Conservation (phyloP, 1,140 invertebrate genomes). For the Polypedilum pembai region DNA sequence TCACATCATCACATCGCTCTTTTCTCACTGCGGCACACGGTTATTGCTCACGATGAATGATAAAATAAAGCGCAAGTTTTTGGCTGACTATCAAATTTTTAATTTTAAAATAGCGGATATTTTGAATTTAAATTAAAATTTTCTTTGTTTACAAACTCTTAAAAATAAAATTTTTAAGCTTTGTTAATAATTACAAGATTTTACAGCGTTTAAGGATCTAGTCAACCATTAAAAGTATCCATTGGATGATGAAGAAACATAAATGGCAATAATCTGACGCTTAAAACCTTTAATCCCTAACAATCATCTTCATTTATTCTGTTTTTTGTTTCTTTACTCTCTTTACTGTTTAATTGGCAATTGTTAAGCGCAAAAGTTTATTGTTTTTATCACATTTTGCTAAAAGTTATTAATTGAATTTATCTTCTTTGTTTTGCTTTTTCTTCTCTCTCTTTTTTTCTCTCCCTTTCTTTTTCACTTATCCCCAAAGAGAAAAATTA, state of each 20-base stretch:
- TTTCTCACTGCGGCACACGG: neutral
- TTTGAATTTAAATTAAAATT: too few species aligned
- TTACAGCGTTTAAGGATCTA: neutral
- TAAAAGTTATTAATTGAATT: slow-evolving; percentile 14
- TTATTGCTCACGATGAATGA: neutral
- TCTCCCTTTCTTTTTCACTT: neutral
- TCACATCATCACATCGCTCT: slow-evolving; percentile 16
- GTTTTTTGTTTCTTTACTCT: too few species aligned
- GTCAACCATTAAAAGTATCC: neutral
- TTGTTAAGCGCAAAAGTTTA: neutral
- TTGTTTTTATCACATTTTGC: slow-evolving; percentile 18
- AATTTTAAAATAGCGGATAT: too few species aligned
- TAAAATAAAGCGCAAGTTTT: neutral
- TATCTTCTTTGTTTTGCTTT: slow-evolving; percentile 13
- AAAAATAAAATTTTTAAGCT: too few species aligned
- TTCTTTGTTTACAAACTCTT: too few species aligned
- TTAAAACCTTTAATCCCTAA: slow-evolving; percentile 13
- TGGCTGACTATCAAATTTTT: too few species aligned
- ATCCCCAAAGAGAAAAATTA: neutral
- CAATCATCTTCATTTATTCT: slow-evolving; percentile 5
- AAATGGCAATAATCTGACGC: slow-evolving; percentile 6
- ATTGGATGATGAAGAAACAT: slow-evolving; percentile 18
- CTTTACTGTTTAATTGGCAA: slow-evolving; percentile 9
- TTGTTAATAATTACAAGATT: too few species aligned
- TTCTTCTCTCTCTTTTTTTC: too few species aligned